These are phyloP conservation scores for Heliconius erato DNA, from an alignment of 2,888 invertebrate genomes.

Conservation along the genomic window DNA sequence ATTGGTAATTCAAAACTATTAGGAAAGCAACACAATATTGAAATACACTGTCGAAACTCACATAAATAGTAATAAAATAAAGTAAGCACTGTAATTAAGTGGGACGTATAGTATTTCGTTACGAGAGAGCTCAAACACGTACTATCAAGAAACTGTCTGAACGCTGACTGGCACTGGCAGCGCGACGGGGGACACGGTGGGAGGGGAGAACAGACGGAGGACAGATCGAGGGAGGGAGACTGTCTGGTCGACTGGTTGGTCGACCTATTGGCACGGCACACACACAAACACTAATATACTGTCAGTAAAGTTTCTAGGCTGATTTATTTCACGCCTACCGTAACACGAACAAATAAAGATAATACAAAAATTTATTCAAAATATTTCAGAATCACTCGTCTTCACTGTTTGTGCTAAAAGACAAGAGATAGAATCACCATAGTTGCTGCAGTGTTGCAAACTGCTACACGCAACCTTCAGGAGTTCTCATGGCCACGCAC, in stretches of 20 bases:
- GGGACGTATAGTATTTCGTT: slow-evolving; percentile 77
- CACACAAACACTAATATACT: slow-evolving; percentile 59
- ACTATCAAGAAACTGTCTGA: slow-evolving; percentile 61
- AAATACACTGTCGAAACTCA: slow-evolving; percentile 61
- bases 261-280: slow-evolving; percentile 83
- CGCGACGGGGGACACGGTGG: slow-evolving; percentile 62
- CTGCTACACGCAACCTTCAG: slow-evolving; percentile 76
- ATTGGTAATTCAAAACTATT: slow-evolving; percentile 56
- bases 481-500: slow-evolving; percentile 78
- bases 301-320: slow-evolving; percentile 74
- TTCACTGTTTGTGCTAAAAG: neutral
- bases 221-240: slow-evolving; percentile 80
- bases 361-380: slow-evolving; percentile 31
- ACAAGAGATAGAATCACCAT: neutral
- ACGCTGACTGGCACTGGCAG: slow-evolving; percentile 81
- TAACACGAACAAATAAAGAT: slow-evolving; percentile 49
- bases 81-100: slow-evolving; percentile 76
- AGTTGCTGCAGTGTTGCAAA: slow-evolving; percentile 39
- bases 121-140: slow-evolving; percentile 59
- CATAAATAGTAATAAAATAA: slow-evolving; percentile 67
- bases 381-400: neutral
- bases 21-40: slow-evolving; percentile 34
- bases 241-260: slow-evolving; percentile 84
- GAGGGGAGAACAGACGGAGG: slow-evolving; percentile 76
- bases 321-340: slow-evolving; percentile 68